Evolutionary conservation across 2,113 vertebrate species (phyloP).

Genomic region (mouse (Mus musculus)): DNA sequence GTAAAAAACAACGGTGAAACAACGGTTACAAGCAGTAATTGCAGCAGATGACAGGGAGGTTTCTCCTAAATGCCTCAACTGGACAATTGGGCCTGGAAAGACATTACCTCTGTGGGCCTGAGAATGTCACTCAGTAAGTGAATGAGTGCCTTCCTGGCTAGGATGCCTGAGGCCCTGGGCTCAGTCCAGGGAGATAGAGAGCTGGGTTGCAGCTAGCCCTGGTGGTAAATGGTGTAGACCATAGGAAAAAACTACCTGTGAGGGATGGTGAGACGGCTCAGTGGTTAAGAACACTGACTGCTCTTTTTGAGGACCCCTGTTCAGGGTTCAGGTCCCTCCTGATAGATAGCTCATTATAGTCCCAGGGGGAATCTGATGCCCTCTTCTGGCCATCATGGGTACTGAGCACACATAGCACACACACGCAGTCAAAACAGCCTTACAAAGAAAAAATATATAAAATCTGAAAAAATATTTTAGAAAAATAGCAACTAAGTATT

Average conservation of each 20-base stretch:
- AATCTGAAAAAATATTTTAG: neutral
- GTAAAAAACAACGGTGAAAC: slow-evolving; percentile 1
- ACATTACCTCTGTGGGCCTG: neutral
- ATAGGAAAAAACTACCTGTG: neutral
- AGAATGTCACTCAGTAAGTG: neutral
- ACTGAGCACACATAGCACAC: neutral
- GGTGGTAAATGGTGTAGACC: neutral
- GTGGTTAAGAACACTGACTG: neutral
- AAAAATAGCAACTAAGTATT: neutral
- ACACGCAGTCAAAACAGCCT: neutral
- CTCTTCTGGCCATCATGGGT: neutral
- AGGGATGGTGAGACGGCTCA: neutral
- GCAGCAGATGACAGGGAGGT: neutral
- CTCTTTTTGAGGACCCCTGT: neutral
- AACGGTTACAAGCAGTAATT: neutral
- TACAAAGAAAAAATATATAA: neutral
- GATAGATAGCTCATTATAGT: neutral
- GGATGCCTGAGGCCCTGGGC: neutral
- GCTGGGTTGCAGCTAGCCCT: neutral
- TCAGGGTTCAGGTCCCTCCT: neutral
- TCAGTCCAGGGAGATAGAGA: neutral
- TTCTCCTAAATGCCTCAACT: neutral
- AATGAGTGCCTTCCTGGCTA: neutral
- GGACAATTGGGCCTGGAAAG: neutral
- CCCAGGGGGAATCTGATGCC: neutral